Evolutionary conservation across 2,888 invertebrate genomes (phyloP).

Genomic region (Heliconius hortense): DNA sequence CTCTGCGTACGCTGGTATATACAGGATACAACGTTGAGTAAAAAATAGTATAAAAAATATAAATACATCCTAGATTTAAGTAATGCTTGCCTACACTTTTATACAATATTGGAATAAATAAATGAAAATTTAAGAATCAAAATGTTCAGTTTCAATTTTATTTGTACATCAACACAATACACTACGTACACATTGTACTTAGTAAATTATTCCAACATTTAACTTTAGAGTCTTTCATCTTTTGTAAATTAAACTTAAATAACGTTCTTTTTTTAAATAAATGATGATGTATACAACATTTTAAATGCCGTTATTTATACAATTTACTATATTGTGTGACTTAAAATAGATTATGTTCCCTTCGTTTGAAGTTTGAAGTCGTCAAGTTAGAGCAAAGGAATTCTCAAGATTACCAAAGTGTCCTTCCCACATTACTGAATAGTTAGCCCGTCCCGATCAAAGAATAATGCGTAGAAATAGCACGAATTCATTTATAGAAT

Average conservation of each 20-base stretch:
- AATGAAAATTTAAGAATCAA: neutral
- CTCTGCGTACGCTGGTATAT: too few species aligned
- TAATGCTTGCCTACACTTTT: neutral
- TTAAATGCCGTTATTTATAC: neutral
- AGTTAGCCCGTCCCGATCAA: constrained; percentile 34
- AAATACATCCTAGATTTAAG: neutral
- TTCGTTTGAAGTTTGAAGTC: constrained; percentile 31
- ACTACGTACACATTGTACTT: neutral
- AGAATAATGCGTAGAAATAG: neutral
- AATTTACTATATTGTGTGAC: neutral
- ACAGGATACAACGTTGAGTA: too few species aligned
- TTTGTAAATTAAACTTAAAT: too few species aligned
- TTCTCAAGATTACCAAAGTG: constrained; percentile 39
- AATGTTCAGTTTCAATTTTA: neutral
- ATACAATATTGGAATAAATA: neutral
- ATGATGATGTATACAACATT: neutral
- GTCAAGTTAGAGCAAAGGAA: constrained; percentile 37
- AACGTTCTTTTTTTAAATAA: too few species aligned
- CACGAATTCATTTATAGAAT: neutral
- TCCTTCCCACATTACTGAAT: constrained; percentile 40
- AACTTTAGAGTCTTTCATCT: neutral
- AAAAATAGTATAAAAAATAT: too few species aligned
- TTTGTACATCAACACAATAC: neutral
- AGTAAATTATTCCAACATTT: neutral
- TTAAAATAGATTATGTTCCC: constrained; percentile 31